Evolutionary conservation across 2,888 invertebrate species (phyloP).

Genomic region (Ochlodes sylvanus): DNA sequence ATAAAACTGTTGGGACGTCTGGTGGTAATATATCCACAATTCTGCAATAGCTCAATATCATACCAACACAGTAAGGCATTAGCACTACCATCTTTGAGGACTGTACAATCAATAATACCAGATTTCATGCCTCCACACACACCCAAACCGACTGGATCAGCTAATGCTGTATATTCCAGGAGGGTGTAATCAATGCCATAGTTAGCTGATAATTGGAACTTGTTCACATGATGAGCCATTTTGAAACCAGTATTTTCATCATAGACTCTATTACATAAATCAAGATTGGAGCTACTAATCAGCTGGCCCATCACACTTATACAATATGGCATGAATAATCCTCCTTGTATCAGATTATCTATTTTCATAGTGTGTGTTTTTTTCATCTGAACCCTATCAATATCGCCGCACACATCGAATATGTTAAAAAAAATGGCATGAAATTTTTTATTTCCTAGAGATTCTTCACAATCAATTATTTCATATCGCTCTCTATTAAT

Average conservation of each 20-base stretch:
- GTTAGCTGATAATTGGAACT: conserved; percentile 85
- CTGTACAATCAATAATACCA: conserved; percentile 55
- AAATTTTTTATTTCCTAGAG: conserved; percentile 62
- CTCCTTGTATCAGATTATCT: conserved; percentile 68
- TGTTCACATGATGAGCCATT: conserved; percentile 84
- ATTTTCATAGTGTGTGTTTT: conserved; percentile 59
- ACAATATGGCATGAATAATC: conserved; percentile 81
- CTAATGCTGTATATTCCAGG: conserved; percentile 69
- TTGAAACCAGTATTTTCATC: conserved; percentile 84
- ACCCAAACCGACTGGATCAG: conserved; percentile 62
- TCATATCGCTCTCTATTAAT: conserved; percentile 51
- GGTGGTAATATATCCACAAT: conserved; percentile 69
- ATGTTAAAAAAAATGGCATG: conserved; percentile 84
- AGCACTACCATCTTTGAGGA: conserved; percentile 66
- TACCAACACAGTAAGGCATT: conserved; percentile 85
- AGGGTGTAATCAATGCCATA: conserved; percentile 75
- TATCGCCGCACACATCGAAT: conserved; percentile 84
- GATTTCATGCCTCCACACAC: conserved; percentile 47
- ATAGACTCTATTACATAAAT: conserved; percentile 83
- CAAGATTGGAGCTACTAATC: conserved; percentile 86
- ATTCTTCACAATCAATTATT: conserved; percentile 43
- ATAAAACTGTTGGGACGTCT: conserved; percentile 70
- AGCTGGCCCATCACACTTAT: conserved; percentile 83
- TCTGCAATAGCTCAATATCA: conserved; percentile 72
- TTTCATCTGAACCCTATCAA: conserved; percentile 68